Percentiles rank a stretch among this genome's conserved stretches.
Conservation (phyloP, 2,113 vertebrate genomes). For the Cyprinus carpio region DNA sequence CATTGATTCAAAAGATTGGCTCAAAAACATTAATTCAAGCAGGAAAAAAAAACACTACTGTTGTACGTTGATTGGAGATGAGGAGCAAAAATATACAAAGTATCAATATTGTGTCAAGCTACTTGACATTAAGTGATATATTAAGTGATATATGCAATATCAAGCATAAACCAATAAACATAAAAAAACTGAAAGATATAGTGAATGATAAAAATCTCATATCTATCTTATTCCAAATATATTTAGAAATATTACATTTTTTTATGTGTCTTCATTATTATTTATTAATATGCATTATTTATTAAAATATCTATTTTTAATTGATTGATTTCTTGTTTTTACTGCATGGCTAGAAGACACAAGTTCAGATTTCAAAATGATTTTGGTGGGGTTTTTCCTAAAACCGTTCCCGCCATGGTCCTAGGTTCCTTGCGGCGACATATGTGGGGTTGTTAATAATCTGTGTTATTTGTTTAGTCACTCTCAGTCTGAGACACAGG, state of each 20-base stretch:
- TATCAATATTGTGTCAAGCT: no score
- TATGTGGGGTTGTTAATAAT: slow-evolving; percentile 50
- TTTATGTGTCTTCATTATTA: neutral
- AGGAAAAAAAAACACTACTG: neutral
- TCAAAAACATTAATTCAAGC: neutral
- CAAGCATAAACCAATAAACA: no score
- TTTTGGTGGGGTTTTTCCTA: slow-evolving; percentile 17
- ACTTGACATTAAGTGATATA: no score
- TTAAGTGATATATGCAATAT: no score
- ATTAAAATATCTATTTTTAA: neutral
- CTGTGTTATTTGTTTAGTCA: slow-evolving; percentile 51
- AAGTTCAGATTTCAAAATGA: neutral
- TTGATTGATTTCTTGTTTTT: neutral
- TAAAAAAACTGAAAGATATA: no score
- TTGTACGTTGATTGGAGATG: neutral
- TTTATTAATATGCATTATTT: neutral
- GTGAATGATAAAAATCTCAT: no score
- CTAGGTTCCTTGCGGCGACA: slow-evolving; percentile 54
- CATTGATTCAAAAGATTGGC: neutral
- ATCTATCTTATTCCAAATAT: no score
- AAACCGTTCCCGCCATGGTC: slow-evolving; percentile 37
- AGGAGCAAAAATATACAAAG: no score
- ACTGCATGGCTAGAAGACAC: neutral
- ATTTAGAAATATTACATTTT: neutral
- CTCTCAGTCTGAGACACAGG: slow-evolving; percentile 68